Conservation (phyloP, 2,888 invertebrate genomes). For the Hedychridium roseum region DNA sequence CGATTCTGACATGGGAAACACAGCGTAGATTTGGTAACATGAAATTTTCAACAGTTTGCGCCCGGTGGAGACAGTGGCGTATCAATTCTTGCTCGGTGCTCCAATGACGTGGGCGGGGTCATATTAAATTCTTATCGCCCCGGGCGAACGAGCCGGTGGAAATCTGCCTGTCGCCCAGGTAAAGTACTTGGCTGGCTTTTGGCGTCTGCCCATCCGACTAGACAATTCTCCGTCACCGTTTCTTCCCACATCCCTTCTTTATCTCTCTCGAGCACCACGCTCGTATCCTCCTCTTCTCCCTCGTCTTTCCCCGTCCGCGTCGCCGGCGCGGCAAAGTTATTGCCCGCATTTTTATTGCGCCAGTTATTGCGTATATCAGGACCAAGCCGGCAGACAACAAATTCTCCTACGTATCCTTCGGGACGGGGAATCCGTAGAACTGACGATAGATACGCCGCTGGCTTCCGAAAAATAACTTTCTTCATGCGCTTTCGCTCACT, state of each 20-base stretch:
- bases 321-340: constrained; percentile 42
- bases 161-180: constrained; percentile 12
- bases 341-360: constrained; percentile 53
- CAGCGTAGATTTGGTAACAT: too few species aligned
- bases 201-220: constrained; percentile 15
- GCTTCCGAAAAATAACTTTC: constrained; percentile 37
- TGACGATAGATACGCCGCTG: constrained; percentile 10
- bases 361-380: constrained; percentile 52
- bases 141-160: constrained; percentile 24
- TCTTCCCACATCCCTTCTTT: background rate
- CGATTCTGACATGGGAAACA: too few species aligned
- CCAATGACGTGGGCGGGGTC: constrained; percentile 18
- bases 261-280: constrained; percentile 18
- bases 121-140: constrained; percentile 49
- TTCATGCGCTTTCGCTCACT: too few species aligned
- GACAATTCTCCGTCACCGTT: background rate
- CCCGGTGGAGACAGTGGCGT: too few species aligned
- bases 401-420: constrained; percentile 40
- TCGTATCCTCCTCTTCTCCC: background rate
- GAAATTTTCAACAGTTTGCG: too few species aligned
- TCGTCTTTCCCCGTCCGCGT: constrained; percentile 1
- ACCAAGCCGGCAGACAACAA: constrained; percentile 46
- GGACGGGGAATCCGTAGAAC: constrained; percentile 6
- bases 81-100: too few species aligned
- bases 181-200: constrained; percentile 19